These are phyloP conservation scores for Papilio polytes DNA, from an alignment of 1,140 invertebrate species.

Conservation along the genomic window DNA sequence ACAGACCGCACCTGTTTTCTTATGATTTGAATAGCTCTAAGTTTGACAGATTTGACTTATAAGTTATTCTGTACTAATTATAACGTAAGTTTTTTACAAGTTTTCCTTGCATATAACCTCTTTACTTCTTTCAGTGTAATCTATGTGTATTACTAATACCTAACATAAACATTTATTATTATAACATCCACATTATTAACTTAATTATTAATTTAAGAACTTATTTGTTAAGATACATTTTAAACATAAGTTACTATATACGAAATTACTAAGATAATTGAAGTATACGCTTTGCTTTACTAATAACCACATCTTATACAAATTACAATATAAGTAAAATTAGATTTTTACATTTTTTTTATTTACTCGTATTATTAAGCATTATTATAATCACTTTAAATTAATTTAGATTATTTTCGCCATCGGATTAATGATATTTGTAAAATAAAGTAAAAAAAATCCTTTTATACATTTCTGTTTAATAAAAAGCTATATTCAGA, in stretches of 20 bases:
- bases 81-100: not conserved
- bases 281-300: too few species aligned
- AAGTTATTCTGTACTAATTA: not conserved
- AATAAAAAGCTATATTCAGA: not conserved
- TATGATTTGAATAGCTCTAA: not conserved
- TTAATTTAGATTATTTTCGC: not conserved
- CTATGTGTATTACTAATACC: not conserved
- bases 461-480: not conserved
- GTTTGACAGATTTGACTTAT: not conserved
- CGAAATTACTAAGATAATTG: not conserved
- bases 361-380: not conserved
- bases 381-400: not conserved
- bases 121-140: not conserved
- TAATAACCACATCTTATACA: too few species aligned
- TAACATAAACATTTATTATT: not conserved
- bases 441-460: not conserved
- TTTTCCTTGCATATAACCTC: slow-evolving; percentile 18
- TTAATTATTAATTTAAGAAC: not conserved
- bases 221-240: not conserved
- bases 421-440: not conserved
- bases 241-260: not conserved
- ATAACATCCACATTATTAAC: not conserved
- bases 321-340: too few species aligned
- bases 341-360: too few species aligned
- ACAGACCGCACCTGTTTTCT: too few species aligned